phyloP scores from a whole-genome alignment of 2,113 vertebrate genomes.

The Mormyrus iriodes region DNA sequence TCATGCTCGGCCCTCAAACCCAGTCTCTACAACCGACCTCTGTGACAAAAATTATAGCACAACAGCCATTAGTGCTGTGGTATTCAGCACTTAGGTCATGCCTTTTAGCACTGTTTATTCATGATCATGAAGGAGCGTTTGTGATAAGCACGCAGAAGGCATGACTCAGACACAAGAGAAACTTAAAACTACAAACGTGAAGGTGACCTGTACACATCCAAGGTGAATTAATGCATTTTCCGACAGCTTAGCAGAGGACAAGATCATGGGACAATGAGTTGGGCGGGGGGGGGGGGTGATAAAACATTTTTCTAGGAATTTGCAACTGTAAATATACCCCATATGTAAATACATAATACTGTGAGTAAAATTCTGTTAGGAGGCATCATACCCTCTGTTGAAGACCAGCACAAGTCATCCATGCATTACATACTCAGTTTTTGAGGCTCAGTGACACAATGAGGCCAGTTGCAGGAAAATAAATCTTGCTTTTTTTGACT shows the following conservation, averaged over 20 bases:
- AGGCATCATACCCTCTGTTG: background rate
- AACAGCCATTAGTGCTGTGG: background rate
- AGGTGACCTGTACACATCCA: background rate
- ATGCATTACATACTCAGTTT: background rate
- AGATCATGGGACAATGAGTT: background rate
- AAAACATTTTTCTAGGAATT: background rate
- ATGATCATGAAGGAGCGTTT: background rate
- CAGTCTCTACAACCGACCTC: too few relatives aligned
- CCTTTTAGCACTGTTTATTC: background rate
- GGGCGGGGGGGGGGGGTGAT: too few relatives aligned
- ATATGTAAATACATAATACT: slow-evolving; percentile 47
- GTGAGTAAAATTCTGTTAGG: slow-evolving; percentile 30
- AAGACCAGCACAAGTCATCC: background rate
- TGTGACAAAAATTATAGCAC: background rate
- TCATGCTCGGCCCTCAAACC: background rate
- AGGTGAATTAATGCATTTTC: background rate
- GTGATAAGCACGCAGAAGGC: background rate
- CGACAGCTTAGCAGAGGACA: background rate
- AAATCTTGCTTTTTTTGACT: background rate
- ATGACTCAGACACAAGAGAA: background rate
- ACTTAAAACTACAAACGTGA: background rate
- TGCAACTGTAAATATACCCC: slow-evolving; percentile 38
- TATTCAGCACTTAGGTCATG: background rate
- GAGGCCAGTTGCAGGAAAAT: background rate
- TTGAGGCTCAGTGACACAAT: background rate